These are phyloP conservation scores for Coryphaenoides rupestris DNA, from an alignment of 2,113 vertebrate genomes.

Conservation along the genomic window DNA sequence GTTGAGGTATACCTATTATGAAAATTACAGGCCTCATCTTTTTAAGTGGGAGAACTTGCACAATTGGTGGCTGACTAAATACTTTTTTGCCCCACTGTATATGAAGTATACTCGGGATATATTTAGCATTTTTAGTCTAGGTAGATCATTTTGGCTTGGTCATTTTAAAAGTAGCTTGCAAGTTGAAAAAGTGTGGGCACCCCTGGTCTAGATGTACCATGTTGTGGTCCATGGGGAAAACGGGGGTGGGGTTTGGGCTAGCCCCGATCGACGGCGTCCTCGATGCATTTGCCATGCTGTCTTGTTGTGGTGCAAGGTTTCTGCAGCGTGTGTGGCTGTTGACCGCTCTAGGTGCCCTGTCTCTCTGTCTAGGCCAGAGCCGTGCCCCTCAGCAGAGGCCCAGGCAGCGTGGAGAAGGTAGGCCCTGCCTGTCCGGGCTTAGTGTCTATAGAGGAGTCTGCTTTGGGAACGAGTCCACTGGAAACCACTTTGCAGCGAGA, in stretches of 20 bases:
- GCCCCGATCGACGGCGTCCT: not conserved
- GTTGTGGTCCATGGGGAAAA: not conserved
- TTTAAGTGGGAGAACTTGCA: too few species aligned
- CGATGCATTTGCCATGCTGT: not conserved
- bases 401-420: slow-evolving; percentile 50
- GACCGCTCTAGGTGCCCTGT: slow-evolving; percentile 41
- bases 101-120: too few species aligned
- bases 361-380: slow-evolving; percentile 44
- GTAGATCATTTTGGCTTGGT: too few species aligned
- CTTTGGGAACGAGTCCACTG: not conserved
- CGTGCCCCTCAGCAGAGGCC: slow-evolving; percentile 35
- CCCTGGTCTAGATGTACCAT: not conserved
- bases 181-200: too few species aligned
- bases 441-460: slow-evolving; percentile 6
- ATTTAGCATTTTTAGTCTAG: too few species aligned
- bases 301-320: slow-evolving; percentile 18
- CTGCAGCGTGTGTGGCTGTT: slow-evolving; percentile 27
- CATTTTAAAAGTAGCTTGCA: too few species aligned
- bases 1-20: too few species aligned
- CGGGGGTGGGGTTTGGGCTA: too few species aligned
- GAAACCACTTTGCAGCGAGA: not conserved
- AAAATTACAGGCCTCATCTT: too few species aligned
- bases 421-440: slow-evolving; percentile 25
- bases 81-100: too few species aligned
- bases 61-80: too few species aligned